Evolutionary conservation across 2,888 invertebrate species (phyloP).

Genomic region (Iphiclides podalirius): DNA sequence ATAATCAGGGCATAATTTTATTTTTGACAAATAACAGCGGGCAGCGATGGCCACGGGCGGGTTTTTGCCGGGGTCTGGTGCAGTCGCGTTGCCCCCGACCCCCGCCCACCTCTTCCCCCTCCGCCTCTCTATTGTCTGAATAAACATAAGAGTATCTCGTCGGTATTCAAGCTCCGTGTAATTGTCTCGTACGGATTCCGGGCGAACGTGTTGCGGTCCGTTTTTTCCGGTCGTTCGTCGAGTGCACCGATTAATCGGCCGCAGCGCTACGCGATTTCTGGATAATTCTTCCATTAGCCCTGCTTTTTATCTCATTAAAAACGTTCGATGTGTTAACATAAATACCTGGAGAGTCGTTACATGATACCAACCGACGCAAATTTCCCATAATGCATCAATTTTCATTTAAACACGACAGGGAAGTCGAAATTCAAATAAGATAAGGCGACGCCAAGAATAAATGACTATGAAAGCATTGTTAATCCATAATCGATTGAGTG

Average conservation of each 20-base stretch:
- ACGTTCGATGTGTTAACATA: too few species aligned
- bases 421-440: too few species aligned
- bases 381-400: too few species aligned
- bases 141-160: slow-evolving; percentile 49
- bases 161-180: slow-evolving; percentile 48
- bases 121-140: slow-evolving; percentile 42
- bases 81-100: slow-evolving; percentile 24
- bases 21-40: slow-evolving; percentile 76
- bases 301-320: not conserved
- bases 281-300: not conserved
- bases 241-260: not conserved
- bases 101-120: slow-evolving; percentile 41
- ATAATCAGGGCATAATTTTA: slow-evolving; percentile 75
- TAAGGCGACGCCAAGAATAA: too few species aligned
- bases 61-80: slow-evolving; percentile 58
- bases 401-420: too few species aligned
- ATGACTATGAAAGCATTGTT: not conserved
- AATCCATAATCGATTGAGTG: slow-evolving; percentile 14
- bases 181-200: slow-evolving; percentile 38
- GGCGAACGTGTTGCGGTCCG: slow-evolving; percentile 6
- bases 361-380: too few species aligned
- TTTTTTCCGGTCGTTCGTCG: not conserved
- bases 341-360: too few species aligned
- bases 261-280: not conserved
- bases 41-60: slow-evolving; percentile 46